Conservation (phyloP, 2,797 vertebrate genomes). For the Bryconaethiops microstoma region DNA sequence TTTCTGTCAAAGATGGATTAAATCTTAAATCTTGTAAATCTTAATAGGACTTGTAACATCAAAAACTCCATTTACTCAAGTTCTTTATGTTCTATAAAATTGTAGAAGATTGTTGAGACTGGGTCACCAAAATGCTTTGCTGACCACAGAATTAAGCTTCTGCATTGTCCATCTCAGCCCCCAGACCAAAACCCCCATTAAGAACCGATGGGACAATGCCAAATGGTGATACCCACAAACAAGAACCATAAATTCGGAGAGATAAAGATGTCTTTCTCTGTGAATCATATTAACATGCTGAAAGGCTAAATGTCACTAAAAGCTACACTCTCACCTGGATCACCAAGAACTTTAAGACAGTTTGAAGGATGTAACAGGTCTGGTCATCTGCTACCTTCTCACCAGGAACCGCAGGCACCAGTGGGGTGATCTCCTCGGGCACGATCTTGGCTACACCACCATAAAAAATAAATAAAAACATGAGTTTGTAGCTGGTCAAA, state of each 20-base stretch:
- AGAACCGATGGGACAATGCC: neutral
- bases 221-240: neutral
- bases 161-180: too few species aligned
- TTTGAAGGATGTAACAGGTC: slow-evolving; percentile 94
- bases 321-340: slow-evolving; percentile 84
- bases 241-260: neutral
- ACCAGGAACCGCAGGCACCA: slow-evolving; percentile 87
- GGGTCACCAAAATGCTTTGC: too few species aligned
- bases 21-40: too few species aligned
- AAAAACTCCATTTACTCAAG: too few species aligned
- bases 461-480: slow-evolving; percentile 47
- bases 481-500: neutral
- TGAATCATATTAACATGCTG: neutral
- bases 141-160: too few species aligned
- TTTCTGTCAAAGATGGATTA: too few species aligned
- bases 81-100: too few species aligned
- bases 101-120: too few species aligned
- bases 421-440: slow-evolving; percentile 94
- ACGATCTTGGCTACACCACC: slow-evolving; percentile 86
- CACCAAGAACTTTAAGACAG: slow-evolving; percentile 94
- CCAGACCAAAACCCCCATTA: too few species aligned
- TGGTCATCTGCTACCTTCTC: slow-evolving; percentile 94
- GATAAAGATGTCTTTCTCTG: neutral
- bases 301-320: neutral
- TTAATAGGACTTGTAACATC: too few species aligned